phyloP scores from a whole-genome alignment of 2,797 vertebrate genomes.

The Cetoscarus ocellatus region DNA sequence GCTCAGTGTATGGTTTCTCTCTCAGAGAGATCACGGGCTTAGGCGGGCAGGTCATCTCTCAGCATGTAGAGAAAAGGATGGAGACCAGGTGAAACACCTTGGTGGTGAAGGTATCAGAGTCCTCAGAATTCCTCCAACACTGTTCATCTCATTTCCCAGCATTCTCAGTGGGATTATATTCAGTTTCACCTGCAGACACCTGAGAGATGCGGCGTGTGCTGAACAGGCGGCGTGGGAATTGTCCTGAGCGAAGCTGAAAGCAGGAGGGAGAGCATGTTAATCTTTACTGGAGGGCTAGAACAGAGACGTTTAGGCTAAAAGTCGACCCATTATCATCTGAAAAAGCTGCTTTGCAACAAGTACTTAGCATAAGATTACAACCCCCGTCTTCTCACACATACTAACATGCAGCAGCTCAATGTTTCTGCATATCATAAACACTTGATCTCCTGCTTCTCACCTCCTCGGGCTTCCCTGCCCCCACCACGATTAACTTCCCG shows the following conservation, averaged over 20 bases:
- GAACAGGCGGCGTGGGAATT: constrained; percentile 92
- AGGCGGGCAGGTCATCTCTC: constrained; percentile 32
- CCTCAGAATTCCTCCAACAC: constrained; percentile 8
- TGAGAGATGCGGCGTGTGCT: constrained; percentile 92
- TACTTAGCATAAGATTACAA: constrained; percentile 53
- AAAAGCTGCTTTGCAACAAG: constrained; percentile 45
- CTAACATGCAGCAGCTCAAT: constrained; percentile 20
- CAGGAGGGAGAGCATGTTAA: constrained; percentile 31
- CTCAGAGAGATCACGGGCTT: constrained; percentile 69
- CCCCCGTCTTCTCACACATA: background rate
- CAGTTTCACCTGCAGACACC: constrained; percentile 94
- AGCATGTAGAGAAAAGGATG: constrained; percentile 38
- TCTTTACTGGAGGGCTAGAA: constrained; percentile 38
- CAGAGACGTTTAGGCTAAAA: constrained; percentile 24
- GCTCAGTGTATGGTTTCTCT: constrained; percentile 78
- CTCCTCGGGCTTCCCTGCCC: constrained; percentile 94
- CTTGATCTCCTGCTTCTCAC: constrained; percentile 77
- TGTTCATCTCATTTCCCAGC: constrained; percentile 71
- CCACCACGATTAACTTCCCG: constrained; percentile 96
- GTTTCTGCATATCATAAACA: constrained; percentile 25
- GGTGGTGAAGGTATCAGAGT: background rate
- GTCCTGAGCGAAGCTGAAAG: constrained; percentile 90
- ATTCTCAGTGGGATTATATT: constrained; percentile 88
- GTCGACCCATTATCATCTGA: constrained; percentile 59
- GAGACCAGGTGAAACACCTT: constrained; percentile 37